Evolutionary conservation across 1,140 invertebrate species (phyloP), one percentile per base, ranked within the genome.

Genomic region (Pinna nobilis): DNA sequence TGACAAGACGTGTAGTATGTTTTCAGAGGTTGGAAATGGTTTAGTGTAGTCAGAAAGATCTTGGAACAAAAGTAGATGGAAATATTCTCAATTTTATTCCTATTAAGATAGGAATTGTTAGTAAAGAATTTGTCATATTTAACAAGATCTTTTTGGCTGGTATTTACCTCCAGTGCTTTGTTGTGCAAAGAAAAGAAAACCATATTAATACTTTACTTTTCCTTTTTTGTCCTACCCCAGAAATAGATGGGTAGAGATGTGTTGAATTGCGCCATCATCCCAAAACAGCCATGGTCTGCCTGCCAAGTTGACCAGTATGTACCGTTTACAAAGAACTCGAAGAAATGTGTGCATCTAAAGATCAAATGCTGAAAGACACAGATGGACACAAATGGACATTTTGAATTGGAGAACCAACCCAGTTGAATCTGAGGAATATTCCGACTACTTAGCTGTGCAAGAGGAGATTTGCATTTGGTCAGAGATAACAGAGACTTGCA

Each of bases 201-300:
- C 37, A 57, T 73, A 81, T 81, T 81, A 81, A 81, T 60, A 66
- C 59, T 82, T n/a, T 57, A 78, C 74, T 82, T 77, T 84, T 82
- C 78, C 78, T 77, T 84, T 77, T 82, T 83, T 82, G n/a, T 79
- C 83, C 81, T 84, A 84, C 82, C 83, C 81, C 80, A 82, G 80
- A 63, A 77, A 60, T 82, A 81, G 83, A 80, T 80, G 83, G 83
- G 83, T 84, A 84, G 79, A 84, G 80, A 74, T 59, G 66, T 74
- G 61, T 75, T 74, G 70, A 49, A 76, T 74, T 76, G 64, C 74
- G 37, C 55, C 72, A 59, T 63, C 64, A 57, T 23, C 44, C 44
- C 37, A 59, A 20, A 18, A 28, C 13, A 55, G 25, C 23, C 9
- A 30, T 53, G 30, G 13, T 59, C 55, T 59, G 33, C 30, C 9